Evolutionary conservation across 2,888 invertebrate species (phyloP).

Genomic region (Onthophagus sagittarius): DNA sequence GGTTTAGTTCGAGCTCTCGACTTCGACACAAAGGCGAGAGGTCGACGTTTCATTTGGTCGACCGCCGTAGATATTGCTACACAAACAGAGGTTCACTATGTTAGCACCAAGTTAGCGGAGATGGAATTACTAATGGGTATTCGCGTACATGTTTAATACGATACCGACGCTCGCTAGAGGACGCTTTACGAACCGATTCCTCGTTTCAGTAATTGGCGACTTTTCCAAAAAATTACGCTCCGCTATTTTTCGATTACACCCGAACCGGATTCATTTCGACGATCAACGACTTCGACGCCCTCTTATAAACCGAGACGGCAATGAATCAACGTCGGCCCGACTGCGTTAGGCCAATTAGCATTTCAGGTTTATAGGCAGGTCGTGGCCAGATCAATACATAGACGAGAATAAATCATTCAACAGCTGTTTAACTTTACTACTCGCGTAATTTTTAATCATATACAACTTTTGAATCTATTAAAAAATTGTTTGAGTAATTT

Average conservation of each 20-base stretch:
- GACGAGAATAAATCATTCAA: background rate
- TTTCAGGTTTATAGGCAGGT: background rate
- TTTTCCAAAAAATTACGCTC: background rate
- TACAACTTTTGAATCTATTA: too few species aligned
- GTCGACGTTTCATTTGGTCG: constrained; percentile 26
- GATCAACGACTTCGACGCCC: background rate
- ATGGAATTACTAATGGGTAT: constrained; percentile 44
- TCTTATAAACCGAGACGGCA: background rate
- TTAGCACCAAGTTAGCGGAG: constrained; percentile 43
- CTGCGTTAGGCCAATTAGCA: background rate
- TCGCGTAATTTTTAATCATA: too few species aligned
- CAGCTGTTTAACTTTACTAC: background rate
- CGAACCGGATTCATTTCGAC: background rate
- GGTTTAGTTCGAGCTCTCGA: constrained; percentile 23
- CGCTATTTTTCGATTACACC: background rate
- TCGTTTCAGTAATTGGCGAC: background rate
- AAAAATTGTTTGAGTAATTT: too few species aligned
- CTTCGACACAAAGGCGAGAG: constrained; percentile 35
- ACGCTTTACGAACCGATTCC: background rate
- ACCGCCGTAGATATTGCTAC: constrained; percentile 40
- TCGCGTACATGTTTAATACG: constrained; percentile 42
- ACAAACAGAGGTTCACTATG: constrained; percentile 43
- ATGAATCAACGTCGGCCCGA: background rate
- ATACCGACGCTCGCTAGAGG: constrained; percentile 30
- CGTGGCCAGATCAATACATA: background rate